A percentile compares a stretch with the other conserved stretches of the same genome.
Evolutionary conservation across 2,888 invertebrate species (phyloP).

Genomic region (Pherbina coryleti): DNA sequence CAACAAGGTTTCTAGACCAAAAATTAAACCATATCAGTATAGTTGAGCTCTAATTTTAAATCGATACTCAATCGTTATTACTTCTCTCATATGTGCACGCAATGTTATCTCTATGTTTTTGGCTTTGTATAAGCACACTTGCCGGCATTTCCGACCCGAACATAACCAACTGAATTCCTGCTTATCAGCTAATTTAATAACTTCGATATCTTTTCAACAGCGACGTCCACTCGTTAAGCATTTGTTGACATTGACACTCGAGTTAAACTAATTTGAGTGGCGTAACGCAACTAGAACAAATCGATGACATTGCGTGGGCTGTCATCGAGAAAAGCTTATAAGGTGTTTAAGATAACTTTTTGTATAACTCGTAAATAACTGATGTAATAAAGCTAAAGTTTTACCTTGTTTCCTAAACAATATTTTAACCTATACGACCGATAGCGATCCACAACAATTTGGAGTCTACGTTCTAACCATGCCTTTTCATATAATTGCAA

Average conservation of each 20-base stretch:
- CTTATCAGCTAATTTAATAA: conserved; percentile 18
- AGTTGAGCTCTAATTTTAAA: background rate
- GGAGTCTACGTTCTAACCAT: too few relatives aligned
- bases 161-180: background rate
- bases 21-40: too few relatives aligned
- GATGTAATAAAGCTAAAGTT: background rate
- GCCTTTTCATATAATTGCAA: too few relatives aligned
- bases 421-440: too few relatives aligned
- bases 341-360: background rate
- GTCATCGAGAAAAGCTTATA: background rate
- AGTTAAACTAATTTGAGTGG: background rate
- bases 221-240: background rate
- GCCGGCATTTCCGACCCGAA: background rate
- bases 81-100: background rate
- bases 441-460: too few relatives aligned
- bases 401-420: too few relatives aligned
- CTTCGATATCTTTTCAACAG: background rate
- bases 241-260: background rate
- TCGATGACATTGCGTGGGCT: background rate
- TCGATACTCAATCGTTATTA: background rate
- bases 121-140: too few relatives aligned
- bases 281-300: background rate
- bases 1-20: background rate
- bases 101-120: background rate
- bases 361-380: background rate